These are phyloP conservation scores for Carapus acus DNA, from an alignment of 2,797 vertebrate species.

Conservation along the genomic window DNA sequence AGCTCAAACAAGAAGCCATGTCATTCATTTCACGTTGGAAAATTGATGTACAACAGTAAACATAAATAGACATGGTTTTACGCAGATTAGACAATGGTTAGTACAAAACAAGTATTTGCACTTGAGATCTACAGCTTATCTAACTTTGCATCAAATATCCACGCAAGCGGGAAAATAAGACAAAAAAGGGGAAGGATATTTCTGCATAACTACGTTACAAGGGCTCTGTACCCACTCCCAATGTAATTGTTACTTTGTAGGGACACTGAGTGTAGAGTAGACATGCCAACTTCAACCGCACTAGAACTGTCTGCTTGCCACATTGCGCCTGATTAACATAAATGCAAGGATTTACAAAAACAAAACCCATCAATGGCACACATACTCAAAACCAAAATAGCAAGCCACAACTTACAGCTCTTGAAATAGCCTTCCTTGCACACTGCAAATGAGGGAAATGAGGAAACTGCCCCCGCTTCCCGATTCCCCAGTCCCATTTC, in stretches of 20 bases:
- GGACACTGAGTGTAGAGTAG: conserved; percentile 61
- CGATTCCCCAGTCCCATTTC: conserved; percentile 36
- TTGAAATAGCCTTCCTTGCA: conserved; percentile 64
- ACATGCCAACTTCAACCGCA: conserved; percentile 67
- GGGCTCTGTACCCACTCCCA: conserved; percentile 62
- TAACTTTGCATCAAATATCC: conserved; percentile 41
- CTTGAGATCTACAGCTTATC: conserved; percentile 36
- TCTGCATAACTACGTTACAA: conserved; percentile 39
- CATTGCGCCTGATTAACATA: conserved; percentile 72
- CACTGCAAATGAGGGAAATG: conserved; percentile 54
- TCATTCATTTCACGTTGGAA: neutral
- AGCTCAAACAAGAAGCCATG: conserved; percentile 6
- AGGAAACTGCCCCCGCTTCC: conserved; percentile 37
- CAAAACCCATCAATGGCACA: conserved; percentile 73
- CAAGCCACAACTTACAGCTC: conserved; percentile 68
- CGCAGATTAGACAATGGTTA: conserved; percentile 26
- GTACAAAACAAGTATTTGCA: conserved; percentile 41
- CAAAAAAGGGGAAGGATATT: conserved; percentile 11
- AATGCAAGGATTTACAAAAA: conserved; percentile 74
- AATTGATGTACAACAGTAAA: no score
- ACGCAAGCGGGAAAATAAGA: conserved; percentile 42
- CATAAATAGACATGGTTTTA: conserved; percentile 8
- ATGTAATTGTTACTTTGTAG: conserved; percentile 69
- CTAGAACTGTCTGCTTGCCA: conserved; percentile 63
- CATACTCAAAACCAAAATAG: conserved; percentile 70